These are phyloP conservation scores for Diplodus sargus DNA, from an alignment of 2,797 vertebrate genomes.

Conservation along the genomic window DNA sequence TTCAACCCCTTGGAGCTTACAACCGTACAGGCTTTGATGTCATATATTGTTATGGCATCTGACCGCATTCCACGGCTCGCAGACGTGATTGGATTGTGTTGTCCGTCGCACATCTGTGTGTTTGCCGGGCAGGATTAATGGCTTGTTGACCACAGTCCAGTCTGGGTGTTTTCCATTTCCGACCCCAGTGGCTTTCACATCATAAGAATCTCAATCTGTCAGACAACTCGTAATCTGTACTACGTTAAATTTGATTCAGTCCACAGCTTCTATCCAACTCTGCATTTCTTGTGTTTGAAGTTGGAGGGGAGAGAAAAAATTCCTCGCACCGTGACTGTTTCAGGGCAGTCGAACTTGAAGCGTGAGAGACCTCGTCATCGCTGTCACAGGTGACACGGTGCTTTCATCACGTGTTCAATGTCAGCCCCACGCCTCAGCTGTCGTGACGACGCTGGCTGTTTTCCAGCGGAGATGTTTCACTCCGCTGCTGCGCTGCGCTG, in stretches of 20 bases:
- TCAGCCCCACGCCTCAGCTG: constrained; percentile 62
- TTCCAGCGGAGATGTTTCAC: constrained; percentile 20
- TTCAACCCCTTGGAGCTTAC: constrained; percentile 73
- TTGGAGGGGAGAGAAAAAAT: not conserved
- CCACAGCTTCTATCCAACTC: not conserved
- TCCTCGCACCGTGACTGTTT: not conserved
- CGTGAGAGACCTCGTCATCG: constrained; percentile 30
- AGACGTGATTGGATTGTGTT: constrained; percentile 77
- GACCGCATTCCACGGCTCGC: constrained; percentile 66
- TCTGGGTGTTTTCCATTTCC: constrained; percentile 64
- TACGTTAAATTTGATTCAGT: not conserved
- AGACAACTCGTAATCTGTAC: constrained; percentile 31
- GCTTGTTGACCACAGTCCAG: constrained; percentile 59
- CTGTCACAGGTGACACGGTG: constrained; percentile 54
- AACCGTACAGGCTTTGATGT: constrained; percentile 76
- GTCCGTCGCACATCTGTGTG: constrained; percentile 75
- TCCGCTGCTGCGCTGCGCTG: not conserved
- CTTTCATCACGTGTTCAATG: constrained; percentile 50
- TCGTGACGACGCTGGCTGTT: constrained; percentile 48
- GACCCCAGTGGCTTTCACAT: constrained; percentile 32
- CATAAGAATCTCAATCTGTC: constrained; percentile 37
- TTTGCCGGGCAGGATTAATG: constrained; percentile 73
- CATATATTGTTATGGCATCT: constrained; percentile 78
- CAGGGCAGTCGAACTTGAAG: constrained; percentile 18
- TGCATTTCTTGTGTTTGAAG: constrained; percentile 6